Percentiles rank a stretch among this genome's conserved stretches.
These are phyloP conservation scores for Plebejus melissa DNA, from an alignment of 2,888 invertebrate species.

Conservation along the genomic window DNA sequence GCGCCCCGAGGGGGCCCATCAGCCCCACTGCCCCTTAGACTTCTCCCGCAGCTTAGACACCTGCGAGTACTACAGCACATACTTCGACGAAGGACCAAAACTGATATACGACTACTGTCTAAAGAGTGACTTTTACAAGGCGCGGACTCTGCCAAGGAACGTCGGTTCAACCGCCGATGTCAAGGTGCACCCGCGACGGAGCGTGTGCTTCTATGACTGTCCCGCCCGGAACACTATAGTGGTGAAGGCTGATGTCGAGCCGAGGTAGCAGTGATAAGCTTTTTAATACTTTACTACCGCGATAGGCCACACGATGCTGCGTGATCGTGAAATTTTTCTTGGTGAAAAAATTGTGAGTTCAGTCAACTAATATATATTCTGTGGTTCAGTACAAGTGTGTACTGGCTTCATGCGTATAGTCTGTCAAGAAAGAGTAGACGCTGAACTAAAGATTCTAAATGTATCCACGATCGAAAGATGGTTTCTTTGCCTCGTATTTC, in stretches of 20 bases:
- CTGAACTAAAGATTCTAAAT: no score
- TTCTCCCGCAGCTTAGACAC: conserved; percentile 59
- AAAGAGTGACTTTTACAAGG: conserved; percentile 63
- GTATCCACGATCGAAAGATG: no score
- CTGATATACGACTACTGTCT: conserved; percentile 65
- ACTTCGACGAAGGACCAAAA: conserved; percentile 62
- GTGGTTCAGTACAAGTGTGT: no score
- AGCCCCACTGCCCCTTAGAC: conserved; percentile 49
- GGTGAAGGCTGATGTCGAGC: conserved; percentile 15
- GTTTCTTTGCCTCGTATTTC: no score
- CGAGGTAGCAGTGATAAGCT: conserved; percentile 22
- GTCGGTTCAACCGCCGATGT: conserved; percentile 58
- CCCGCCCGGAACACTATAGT: background rate
- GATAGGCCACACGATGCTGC: background rate
- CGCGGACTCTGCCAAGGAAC: conserved; percentile 65
- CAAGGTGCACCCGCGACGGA: conserved; percentile 35
- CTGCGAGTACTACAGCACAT: conserved; percentile 63
- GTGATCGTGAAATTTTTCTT: background rate
- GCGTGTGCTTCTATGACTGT: background rate
- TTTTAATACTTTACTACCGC: conserved; percentile 18
- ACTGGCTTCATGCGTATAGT: no score
- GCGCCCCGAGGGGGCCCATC: conserved; percentile 61
- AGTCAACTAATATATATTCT: no score
- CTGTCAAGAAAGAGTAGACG: no score
- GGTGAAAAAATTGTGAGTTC: no score